phyloP scores from a whole-genome alignment of 2,888 invertebrate genomes.

The Epinotia demarniana region DNA sequence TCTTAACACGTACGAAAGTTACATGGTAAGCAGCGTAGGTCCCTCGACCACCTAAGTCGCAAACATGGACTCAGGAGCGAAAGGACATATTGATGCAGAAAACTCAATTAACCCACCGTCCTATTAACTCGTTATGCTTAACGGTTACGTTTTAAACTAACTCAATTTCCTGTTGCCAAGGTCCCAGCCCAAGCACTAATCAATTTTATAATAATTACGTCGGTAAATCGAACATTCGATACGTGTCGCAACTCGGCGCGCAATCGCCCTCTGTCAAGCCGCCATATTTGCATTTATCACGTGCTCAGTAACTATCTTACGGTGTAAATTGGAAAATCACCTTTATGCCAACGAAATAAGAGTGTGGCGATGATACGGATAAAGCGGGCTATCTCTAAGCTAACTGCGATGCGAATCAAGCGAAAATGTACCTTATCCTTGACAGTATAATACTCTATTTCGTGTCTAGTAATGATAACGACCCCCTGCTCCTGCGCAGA shows the following conservation, averaged over 20 bases:
- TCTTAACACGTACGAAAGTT: neutral
- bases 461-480: conserved; percentile 17
- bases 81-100: conserved; percentile 16
- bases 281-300: conserved; percentile 47
- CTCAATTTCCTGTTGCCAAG: conserved; percentile 44
- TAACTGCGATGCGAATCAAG: neutral
- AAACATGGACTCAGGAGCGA: neutral
- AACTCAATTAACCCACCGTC: conserved; percentile 19
- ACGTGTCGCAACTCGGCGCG: conserved; percentile 49
- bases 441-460: neutral
- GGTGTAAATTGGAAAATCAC: conserved; percentile 21
- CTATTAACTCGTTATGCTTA: conserved; percentile 37
- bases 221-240: conserved; percentile 47
- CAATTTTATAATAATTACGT: conserved; percentile 42
- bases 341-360: conserved; percentile 1
- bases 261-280: conserved; percentile 44
- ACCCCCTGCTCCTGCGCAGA: conserved; percentile 11
- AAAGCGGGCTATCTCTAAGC: neutral
- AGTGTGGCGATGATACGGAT: neutral
- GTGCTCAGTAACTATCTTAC: conserved; percentile 17
- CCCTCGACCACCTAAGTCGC: conserved; percentile 14
- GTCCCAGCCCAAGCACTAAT: conserved; percentile 37
- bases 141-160: conserved; percentile 34
- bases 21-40: neutral
- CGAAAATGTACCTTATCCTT: neutral